Conservation (phyloP, 2,888 invertebrate genomes). For the Neria commutata region DNA sequence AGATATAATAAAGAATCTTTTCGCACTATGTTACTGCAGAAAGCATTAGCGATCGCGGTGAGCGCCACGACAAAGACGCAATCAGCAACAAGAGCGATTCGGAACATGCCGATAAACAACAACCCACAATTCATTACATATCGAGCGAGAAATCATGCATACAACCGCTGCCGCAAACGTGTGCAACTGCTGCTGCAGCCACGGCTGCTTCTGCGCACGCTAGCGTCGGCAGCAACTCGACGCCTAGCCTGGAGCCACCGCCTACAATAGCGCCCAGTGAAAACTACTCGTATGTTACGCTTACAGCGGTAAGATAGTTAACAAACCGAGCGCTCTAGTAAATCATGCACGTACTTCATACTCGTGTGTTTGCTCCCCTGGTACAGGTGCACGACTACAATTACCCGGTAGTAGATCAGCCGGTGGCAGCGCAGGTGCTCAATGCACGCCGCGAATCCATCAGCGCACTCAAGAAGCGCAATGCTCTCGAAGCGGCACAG, state of each 20-base stretch:
- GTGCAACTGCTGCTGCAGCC: background rate
- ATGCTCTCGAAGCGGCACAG: conserved; percentile 62
- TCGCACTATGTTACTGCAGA: conserved; percentile 39
- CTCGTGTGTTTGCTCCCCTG: conserved; percentile 7
- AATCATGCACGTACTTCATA: background rate
- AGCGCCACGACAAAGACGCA: conserved; percentile 49
- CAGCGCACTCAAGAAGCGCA: conserved; percentile 72
- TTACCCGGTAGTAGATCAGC: conserved; percentile 70
- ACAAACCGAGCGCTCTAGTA: background rate
- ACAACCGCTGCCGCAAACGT: conserved; percentile 26
- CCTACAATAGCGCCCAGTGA: conserved; percentile 64
- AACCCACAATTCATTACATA: conserved; percentile 68
- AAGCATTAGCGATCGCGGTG: conserved; percentile 49
- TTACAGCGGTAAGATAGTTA: conserved; percentile 67
- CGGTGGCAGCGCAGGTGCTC: conserved; percentile 58
- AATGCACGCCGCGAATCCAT: conserved; percentile 64
- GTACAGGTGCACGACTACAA: conserved; percentile 83
- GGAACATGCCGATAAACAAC: conserved; percentile 50
- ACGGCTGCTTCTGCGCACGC: background rate
- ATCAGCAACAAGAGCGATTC: conserved; percentile 51
- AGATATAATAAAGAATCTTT: background rate
- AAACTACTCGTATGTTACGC: conserved; percentile 83
- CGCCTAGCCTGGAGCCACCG: conserved; percentile 38
- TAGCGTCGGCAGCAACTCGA: conserved; percentile 13
- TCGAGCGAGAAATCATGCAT: conserved; percentile 60